phyloP scores from a whole-genome alignment of 2,888 invertebrate species.

The Drosophila koepferae region DNA sequence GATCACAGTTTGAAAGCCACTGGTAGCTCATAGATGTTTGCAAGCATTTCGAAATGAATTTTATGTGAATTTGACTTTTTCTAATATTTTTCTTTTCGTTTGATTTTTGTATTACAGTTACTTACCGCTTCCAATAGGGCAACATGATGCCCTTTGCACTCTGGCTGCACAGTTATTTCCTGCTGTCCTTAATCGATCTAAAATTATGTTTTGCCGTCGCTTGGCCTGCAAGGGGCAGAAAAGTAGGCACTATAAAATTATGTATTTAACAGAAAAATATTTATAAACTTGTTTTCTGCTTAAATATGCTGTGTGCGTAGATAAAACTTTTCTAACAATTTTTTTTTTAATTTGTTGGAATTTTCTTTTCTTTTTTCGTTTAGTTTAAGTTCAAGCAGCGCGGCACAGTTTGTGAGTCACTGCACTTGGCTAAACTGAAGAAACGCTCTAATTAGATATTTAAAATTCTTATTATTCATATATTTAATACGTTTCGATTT shows the following conservation, averaged over 20 bases:
- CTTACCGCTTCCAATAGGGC: constrained; percentile 85
- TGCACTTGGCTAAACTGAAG: neutral
- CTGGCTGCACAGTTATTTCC: constrained; percentile 67
- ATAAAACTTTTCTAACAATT: neutral
- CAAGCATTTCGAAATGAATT: neutral
- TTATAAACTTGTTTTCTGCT: neutral
- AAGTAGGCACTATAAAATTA: constrained; percentile 63
- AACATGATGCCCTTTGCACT: constrained; percentile 83
- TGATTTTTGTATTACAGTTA: constrained; percentile 10
- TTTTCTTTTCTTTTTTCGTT: constrained; percentile 5
- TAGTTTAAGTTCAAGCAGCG: constrained; percentile 1
- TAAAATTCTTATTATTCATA: constrained; percentile 1
- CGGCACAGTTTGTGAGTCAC: constrained; percentile 48
- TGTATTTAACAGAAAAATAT: constrained; percentile 9
- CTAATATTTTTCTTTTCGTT: neutral
- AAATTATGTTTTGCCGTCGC: constrained; percentile 72
- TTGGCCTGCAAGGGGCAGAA: constrained; percentile 70
- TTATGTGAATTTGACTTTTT: neutral
- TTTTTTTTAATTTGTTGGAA: neutral
- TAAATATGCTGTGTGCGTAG: neutral
- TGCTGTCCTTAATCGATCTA: constrained; percentile 67
- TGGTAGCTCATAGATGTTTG: neutral
- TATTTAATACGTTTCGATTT: neutral
- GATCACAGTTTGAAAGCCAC: neutral
- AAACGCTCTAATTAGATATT: constrained; percentile 1